Evolutionary conservation across 2,797 vertebrate genomes (phyloP), one percentile per base, ranked within the genome.

Genomic region (Acipenser oxyrinchus): DNA sequence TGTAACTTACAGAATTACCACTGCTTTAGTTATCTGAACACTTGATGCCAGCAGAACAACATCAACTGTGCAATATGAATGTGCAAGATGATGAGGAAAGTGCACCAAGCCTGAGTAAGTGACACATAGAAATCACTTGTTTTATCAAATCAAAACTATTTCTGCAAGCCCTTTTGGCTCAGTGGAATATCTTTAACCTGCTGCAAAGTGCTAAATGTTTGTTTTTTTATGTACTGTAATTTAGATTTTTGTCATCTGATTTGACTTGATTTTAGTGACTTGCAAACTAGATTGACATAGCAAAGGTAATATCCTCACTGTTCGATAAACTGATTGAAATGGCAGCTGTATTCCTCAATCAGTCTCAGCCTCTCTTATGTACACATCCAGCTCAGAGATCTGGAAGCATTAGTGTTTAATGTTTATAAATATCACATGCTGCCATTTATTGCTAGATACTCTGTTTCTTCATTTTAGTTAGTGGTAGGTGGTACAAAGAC

Each of bases 361-460:
- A 82, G 63, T 75, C 70, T 4, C 51, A 61, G 50, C 60, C 57
- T 51, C 48, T 18, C 58, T 18, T 66, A 67, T 52, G 62, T 68
- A 75, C 7, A 72, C 72, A 86, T 85, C 78, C 81, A 83, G 88
- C 83, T 88, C 89, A 89, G 63, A 70, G 74, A 55, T 50, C 48
- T 18, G 68, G 78, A 66, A 81, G 74, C 71, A 72, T 75, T 75
- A 63, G 70, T 68, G 87, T 80, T 91, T 89, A 89, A 73, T n/a
- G 18, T 81, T 78, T 88, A 88, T 85, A 88, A 89, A 90, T 89
- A 90, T 87, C 78, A 76, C 71, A 70, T 74, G 13, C 76, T 73
- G 74, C 83, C 81, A 79, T 83, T 85, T 83, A 82, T 84, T 76
- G 82, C 79, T 78, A 71, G 75, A 76, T 76, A 79, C 73, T 80